These are phyloP conservation scores for Eulemur coronatus DNA, from an alignment of 2,797 vertebrate genomes.

Conservation along the genomic window DNA sequence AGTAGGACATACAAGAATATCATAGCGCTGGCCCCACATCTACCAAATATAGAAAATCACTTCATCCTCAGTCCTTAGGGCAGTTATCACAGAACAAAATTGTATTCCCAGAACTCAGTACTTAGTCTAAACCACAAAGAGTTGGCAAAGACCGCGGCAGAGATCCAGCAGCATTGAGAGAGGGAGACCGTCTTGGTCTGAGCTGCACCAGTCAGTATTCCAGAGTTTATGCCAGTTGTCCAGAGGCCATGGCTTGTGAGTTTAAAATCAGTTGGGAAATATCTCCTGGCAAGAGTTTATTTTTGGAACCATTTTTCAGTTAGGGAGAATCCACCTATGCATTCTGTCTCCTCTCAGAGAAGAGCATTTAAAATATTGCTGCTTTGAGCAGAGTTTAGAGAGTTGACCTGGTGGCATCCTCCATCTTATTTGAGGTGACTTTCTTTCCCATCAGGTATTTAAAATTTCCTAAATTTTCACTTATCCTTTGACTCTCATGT, in stretches of 20 bases:
- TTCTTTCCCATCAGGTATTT: not conserved
- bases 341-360: not conserved
- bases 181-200: not conserved
- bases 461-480: not conserved
- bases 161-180: not conserved
- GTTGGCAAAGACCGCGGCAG: not conserved
- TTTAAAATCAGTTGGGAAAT: slow-evolving; percentile 16
- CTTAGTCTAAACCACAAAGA: slow-evolving; percentile 25
- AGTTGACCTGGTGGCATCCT: not conserved
- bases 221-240: not conserved
- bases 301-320: slow-evolving; percentile 34
- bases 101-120: not conserved
- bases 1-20: not conserved
- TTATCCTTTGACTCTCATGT: not conserved
- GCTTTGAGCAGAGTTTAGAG: not conserved
- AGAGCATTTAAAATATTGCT: not conserved
- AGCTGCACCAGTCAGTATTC: not conserved
- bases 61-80: not conserved
- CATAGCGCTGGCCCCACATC: not conserved
- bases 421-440: not conserved
- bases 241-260: not conserved
- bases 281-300: not conserved
- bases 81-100: slow-evolving; percentile 36
- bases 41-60: slow-evolving; percentile 45
- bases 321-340: not conserved